phyloP scores from a whole-genome alignment of 1,140 invertebrate genomes.

The Heterodera schachtii region DNA sequence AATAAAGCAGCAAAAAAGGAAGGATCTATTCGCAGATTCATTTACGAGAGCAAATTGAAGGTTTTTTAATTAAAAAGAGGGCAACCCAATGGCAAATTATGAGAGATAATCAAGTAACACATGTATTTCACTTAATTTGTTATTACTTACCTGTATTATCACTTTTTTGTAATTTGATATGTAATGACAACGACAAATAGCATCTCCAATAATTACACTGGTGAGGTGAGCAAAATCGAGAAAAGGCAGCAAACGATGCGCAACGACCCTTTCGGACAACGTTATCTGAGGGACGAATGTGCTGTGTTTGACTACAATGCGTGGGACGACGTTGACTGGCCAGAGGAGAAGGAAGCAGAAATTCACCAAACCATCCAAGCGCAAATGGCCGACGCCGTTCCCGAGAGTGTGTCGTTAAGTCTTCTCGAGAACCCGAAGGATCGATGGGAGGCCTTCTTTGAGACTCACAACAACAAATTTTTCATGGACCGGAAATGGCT shows the following conservation, averaged over 20 bases:
- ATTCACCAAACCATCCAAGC: conserved; percentile 77
- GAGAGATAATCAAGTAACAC: not conserved
- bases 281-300: conserved; percentile 74
- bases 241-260: not conserved
- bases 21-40: conserved; percentile 33
- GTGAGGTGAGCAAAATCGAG: not conserved
- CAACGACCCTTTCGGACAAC: conserved; percentile 66
- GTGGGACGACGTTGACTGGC: conserved; percentile 94
- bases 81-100: not conserved
- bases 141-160: not conserved
- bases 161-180: not conserved
- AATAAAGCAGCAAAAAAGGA: conserved; percentile 31
- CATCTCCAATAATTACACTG: too few species aligned
- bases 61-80: conserved; percentile 5
- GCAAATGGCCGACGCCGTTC: conserved; percentile 75
- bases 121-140: not conserved
- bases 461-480: conserved; percentile 88
- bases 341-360: conserved; percentile 77
- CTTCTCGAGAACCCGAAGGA: conserved; percentile 74
- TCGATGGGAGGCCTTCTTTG: conserved; percentile 92
- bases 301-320: conserved; percentile 92
- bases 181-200: not conserved
- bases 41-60: conserved; percentile 43
- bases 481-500: conserved; percentile 98
- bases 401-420: conserved; percentile 69